A percentile compares a stretch with the other conserved stretches of the same genome.
These are phyloP conservation scores for Thyatira batis DNA, from an alignment of 2,888 invertebrate species.

Conservation along the genomic window DNA sequence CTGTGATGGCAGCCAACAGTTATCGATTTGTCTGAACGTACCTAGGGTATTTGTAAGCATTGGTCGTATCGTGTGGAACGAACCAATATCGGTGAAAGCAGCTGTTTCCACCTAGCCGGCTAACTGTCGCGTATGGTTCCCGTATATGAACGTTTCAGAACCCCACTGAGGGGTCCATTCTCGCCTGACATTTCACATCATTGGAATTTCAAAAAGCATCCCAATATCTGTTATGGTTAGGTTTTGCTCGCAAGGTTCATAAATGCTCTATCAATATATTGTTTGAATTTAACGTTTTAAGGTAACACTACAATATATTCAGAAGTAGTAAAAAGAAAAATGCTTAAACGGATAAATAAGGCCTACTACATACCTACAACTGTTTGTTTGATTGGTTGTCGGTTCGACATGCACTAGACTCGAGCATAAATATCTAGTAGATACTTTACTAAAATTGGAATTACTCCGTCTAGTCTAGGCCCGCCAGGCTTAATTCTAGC, in stretches of 20 bases:
- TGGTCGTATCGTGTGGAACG: conserved; percentile 49
- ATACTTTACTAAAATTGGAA: conserved; percentile 12
- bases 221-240: neutral
- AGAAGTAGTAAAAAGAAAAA: no score
- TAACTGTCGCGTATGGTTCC: conserved; percentile 45
- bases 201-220: neutral
- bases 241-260: neutral
- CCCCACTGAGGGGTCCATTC: conserved; percentile 7
- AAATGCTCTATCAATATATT: no score
- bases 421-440: conserved; percentile 3
- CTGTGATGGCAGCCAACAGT: conserved; percentile 41
- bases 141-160: conserved; percentile 19
- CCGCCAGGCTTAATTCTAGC: conserved; percentile 12
- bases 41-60: conserved; percentile 58
- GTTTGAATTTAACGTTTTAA: no score
- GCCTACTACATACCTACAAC: no score
- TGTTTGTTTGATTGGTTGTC: no score
- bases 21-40: conserved; percentile 56
- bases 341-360: no score
- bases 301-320: no score
- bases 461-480: conserved; percentile 10
- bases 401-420: conserved; percentile 2
- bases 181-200: neutral
- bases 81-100: conserved; percentile 56
- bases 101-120: conserved; percentile 51